These are phyloP conservation scores for Xanthorhoe spadicearia DNA, from an alignment of 2,888 invertebrate genomes.

Conservation along the genomic window DNA sequence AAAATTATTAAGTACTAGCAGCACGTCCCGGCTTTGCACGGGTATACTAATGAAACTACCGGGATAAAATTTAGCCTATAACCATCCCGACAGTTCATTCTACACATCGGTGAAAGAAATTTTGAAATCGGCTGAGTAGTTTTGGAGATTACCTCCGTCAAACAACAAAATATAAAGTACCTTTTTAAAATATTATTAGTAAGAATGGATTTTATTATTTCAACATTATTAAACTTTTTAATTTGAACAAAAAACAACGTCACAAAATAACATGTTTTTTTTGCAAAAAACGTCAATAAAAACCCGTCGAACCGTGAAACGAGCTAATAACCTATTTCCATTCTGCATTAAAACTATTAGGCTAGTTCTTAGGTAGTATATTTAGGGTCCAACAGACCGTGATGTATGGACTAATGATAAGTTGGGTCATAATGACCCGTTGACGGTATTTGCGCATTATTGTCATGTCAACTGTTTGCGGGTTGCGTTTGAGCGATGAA, in stretches of 20 bases:
- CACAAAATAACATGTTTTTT: neutral
- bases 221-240: too few relatives aligned
- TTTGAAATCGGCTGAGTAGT: too few relatives aligned
- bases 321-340: conserved; percentile 26
- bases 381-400: conserved; percentile 29
- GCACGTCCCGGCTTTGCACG: too few relatives aligned
- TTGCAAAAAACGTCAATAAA: conserved; percentile 7
- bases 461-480: conserved; percentile 31
- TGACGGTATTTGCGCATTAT: conserved; percentile 20
- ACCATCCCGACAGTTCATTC: too few relatives aligned
- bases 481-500: conserved; percentile 25
- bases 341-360: conserved; percentile 20
- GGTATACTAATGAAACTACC: too few relatives aligned
- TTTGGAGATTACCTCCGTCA: too few relatives aligned
- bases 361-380: conserved; percentile 20
- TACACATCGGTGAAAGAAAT: too few relatives aligned
- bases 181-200: too few relatives aligned
- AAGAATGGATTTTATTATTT: too few relatives aligned
- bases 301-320: conserved; percentile 25
- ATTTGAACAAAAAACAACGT: neutral
- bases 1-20: too few relatives aligned
- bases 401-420: conserved; percentile 28
- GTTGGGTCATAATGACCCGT: conserved; percentile 18
- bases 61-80: too few relatives aligned
- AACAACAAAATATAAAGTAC: too few relatives aligned